phyloP scores from a whole-genome alignment of 1,140 invertebrate species.

The Chrysomallon squamiferum region DNA sequence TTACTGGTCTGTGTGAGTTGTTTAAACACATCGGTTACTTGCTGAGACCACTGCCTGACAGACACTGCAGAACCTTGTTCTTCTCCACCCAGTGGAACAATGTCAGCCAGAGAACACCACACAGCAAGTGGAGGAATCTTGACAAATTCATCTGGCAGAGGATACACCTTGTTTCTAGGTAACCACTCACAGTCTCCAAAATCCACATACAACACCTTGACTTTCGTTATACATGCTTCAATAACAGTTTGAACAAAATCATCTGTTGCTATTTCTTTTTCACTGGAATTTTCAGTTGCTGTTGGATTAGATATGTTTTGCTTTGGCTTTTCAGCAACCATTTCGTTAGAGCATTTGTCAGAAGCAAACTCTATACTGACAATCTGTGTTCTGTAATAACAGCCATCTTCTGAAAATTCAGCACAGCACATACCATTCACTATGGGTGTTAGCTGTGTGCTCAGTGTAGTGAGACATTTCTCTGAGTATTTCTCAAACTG shows the following conservation, averaged over 20 bases:
- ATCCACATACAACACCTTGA: constrained; percentile 35
- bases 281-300: not conserved
- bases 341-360: no score
- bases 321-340: not conserved
- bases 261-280: not conserved
- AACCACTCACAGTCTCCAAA: constrained; percentile 36
- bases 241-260: not conserved
- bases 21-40: not conserved
- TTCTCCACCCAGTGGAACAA: constrained; percentile 16
- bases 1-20: not conserved
- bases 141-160: constrained; percentile 21
- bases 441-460: constrained; percentile 11
- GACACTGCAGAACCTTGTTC: no score
- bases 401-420: constrained; percentile 21
- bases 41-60: not conserved
- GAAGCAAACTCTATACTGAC: no score
- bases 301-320: not conserved
- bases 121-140: constrained; percentile 24
- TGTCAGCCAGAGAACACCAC: constrained; percentile 25
- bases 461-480: constrained; percentile 18
- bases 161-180: constrained; percentile 22
- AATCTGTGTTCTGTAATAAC: constrained; percentile 27
- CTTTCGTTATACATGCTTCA: constrained; percentile 3
- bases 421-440: constrained; percentile 32
- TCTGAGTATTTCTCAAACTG: constrained; percentile 13